Conservation (phyloP, 2,888 invertebrate species). For the Strigamia maritima region DNA sequence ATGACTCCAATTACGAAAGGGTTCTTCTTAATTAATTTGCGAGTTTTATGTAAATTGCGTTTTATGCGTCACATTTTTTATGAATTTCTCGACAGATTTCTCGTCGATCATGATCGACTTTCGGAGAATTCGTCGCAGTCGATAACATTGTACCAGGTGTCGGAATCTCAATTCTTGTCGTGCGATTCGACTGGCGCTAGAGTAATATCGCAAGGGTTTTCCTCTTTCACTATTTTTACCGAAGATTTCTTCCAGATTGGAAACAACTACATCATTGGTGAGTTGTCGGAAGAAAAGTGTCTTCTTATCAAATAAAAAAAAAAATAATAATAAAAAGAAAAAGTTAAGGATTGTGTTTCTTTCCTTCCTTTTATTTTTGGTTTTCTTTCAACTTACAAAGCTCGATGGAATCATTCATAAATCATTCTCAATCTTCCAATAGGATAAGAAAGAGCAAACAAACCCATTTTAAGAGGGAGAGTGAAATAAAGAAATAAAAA, state of each 20-base stretch:
- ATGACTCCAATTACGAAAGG: neutral
- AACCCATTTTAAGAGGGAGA: constrained; percentile 16
- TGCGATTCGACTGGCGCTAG: constrained; percentile 38
- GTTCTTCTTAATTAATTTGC: neutral
- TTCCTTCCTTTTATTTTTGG: neutral
- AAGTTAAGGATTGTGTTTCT: neutral
- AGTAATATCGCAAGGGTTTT: constrained; percentile 39
- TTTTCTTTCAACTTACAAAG: constrained; percentile 13
- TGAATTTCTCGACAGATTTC: constrained; percentile 31
- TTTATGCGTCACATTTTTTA: neutral
- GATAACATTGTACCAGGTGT: constrained; percentile 37
- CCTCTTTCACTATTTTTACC: constrained; percentile 38
- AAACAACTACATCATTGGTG: constrained; percentile 69
- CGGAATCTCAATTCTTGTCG: constrained; percentile 35
- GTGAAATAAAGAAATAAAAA: neutral
- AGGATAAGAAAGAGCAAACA: constrained; percentile 25
- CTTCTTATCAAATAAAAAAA: neutral
- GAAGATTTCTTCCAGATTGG: constrained; percentile 61
- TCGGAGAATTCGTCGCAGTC: constrained; percentile 28
- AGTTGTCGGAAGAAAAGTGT: constrained; percentile 47
- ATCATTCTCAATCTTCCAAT: constrained; percentile 27
- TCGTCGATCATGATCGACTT: constrained; percentile 36
- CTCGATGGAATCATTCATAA: constrained; percentile 23
- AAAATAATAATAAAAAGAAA: neutral
- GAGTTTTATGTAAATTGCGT: neutral